Evolutionary conservation across 2,797 vertebrate genomes (phyloP).

Genomic region (Enteromius viviparus): DNA sequence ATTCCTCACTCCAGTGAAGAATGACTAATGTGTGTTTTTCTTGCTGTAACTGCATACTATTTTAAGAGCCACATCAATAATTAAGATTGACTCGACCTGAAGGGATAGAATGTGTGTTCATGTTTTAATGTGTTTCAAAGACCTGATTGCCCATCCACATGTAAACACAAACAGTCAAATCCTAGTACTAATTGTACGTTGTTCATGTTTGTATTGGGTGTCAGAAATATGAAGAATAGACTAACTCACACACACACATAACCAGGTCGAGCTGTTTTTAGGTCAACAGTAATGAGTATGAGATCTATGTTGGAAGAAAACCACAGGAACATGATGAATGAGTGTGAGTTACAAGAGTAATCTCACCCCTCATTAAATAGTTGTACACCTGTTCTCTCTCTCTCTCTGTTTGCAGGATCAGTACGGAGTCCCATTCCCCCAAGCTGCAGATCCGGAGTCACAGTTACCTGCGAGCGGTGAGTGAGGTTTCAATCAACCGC

Average conservation of each 20-base stretch:
- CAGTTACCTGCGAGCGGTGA: conserved; percentile 98
- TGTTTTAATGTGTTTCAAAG: conserved; percentile 35
- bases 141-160: background rate
- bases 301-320: background rate
- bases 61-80: conserved; percentile 76
- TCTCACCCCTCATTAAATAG: conserved; percentile 12
- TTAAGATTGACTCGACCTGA: conserved; percentile 70
- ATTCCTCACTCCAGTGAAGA: conserved; percentile 63
- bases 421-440: conserved; percentile 90
- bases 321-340: background rate
- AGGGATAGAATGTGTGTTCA: conserved; percentile 58
- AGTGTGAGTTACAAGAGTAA: conserved; percentile 19
- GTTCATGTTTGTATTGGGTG: background rate
- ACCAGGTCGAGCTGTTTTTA: conserved; percentile 3
- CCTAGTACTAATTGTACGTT: background rate
- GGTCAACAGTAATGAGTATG: background rate
- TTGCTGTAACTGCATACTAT: conserved; percentile 69
- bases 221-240: conserved; percentile 2
- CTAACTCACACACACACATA: background rate
- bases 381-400: background rate
- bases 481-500: conserved; percentile 98
- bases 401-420: conserved; percentile 80
- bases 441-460: conserved; percentile 99
- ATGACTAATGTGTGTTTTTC: conserved; percentile 70
- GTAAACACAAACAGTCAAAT: background rate